Conservation (phyloP, 2,113 vertebrate species). For the Scomber japonicus region DNA sequence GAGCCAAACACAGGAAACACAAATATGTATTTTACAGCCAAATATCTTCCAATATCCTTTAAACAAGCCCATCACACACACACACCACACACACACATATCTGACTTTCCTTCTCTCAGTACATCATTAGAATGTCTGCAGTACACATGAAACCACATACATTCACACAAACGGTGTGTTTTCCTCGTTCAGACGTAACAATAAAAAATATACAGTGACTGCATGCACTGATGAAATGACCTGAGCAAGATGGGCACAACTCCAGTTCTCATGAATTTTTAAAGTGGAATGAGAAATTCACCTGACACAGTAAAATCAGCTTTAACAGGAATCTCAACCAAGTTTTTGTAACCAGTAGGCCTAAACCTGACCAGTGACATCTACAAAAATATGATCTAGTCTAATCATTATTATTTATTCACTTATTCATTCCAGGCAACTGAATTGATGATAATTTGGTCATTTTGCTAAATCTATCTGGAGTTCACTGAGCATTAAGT, state of each 20-base stretch:
- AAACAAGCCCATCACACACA: no score
- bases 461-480: no score
- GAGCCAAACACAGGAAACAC: not conserved
- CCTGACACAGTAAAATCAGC: not conserved
- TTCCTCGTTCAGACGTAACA: no score
- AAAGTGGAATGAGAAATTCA: constrained; percentile 3
- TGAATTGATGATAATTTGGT: no score
- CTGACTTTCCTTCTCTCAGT: no score
- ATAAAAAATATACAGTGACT: no score
- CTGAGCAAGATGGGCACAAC: not conserved
- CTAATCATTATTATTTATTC: not conserved
- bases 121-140: no score
- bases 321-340: not conserved
- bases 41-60: not conserved
- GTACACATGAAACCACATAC: no score
- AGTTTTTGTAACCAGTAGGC: not conserved
- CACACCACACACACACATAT: no score
- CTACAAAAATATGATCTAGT: not conserved
- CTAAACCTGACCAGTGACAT: not conserved
- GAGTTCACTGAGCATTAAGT: not conserved
- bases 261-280: not conserved
- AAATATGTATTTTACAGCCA: constrained; percentile 3
- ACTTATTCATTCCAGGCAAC: no score
- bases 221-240: not conserved
- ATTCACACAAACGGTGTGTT: no score